Base-by-base conservation (phyloP, 2,113 vertebrate genomes). In the Myiozetetes cayanensis region DNA sequence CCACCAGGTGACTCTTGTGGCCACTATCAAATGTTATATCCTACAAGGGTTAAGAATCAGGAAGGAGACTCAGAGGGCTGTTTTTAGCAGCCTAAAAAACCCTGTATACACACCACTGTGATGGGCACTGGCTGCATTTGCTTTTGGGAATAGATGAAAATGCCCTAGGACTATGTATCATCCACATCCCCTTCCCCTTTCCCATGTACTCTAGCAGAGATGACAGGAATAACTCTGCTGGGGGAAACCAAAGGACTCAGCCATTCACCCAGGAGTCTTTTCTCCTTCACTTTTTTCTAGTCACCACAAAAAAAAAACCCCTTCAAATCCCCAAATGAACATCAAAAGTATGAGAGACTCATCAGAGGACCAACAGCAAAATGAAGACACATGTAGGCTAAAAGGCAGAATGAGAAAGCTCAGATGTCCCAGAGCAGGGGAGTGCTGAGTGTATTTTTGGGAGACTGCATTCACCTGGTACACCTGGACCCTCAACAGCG, bases 111-210 rank as follows among this genome's bases (percentile, higher is more conserved):
- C 53, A 65, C 35, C 82, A 43, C 41, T 10, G 4, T 24, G 24
- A 52, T 5, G 1, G 8, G 25, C 25, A 22, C 17, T 59, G 76
- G 59, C 73, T 50, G 2, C 81, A 53, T 76, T 94, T 79, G 71
- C 63, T 83, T 68, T 92, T 44, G 71, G 71, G 75, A 96, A 53
- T 2, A 52, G 71, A 33, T 25, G 44, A 92, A 83, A 85, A 72
- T 0, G 3, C 79, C 46, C 58, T 43, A 27, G 24, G 35, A 53
- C 44, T 82, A 8, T 10, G 20, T 62, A 62, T 8, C 8, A 53
- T 39, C 16, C 33, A 39, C 16, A 23, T 39, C 31, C 35, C 31
- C 37, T 31, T 85, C 18, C n/a, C 37, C 8, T 35, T 77, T 33
- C 31, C 37, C 17, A 13, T 1, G 7, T 46, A 61, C 65, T 82